Evolutionary conservation across 2,113 vertebrate genomes (phyloP), one percentile per base, ranked within the genome.

Genomic region (Pleuronectes platessa): DNA sequence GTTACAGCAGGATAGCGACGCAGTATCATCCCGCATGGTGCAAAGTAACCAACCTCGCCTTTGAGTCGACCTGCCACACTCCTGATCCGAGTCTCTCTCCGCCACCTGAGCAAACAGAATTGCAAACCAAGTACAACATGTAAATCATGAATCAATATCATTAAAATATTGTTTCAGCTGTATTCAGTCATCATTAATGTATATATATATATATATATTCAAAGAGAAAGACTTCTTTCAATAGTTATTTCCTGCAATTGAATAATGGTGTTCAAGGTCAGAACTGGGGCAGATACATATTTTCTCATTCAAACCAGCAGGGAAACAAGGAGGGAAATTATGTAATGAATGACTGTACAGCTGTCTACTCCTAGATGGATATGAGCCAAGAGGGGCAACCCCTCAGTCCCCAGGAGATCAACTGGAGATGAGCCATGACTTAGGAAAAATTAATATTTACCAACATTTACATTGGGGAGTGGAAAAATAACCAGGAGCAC

Each of bases 21-120:
- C 76, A 98, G 92, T 91, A 97, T 99, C 94, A 97, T 98, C 61
- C 97, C 97, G 93, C 98, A 99, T 6, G 98, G 98, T 80, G 97
- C 94, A 86, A 96, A 97, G 95, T n/a, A n/a, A n/a, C n/a, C 93
- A 74, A 98, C 97, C 89, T 98, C 96, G 86, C 97, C 97, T 86
- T 97, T 96, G 66, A 97, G 92, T 37, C 96, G 97, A 49, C 96
- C 97, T 68, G 95, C 92, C 0, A 96, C 92, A 73, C 94, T 95
- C 85, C 93, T 94, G 92, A 99, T 95, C 74, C 96, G 94, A 6
- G 96, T 97, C 94, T 98, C 97, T 93, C 98, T 96, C 81, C 96
- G 95, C 98, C 98, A 99, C 84, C 98, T 99, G 84, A 62, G 70
- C 23, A 79, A 54, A 59, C 21, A 75, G 13, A 53, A 49, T 55